These are phyloP conservation scores for Melanotaenia pygmaea DNA, from an alignment of 2,797 vertebrate species.

Conservation along the genomic window DNA sequence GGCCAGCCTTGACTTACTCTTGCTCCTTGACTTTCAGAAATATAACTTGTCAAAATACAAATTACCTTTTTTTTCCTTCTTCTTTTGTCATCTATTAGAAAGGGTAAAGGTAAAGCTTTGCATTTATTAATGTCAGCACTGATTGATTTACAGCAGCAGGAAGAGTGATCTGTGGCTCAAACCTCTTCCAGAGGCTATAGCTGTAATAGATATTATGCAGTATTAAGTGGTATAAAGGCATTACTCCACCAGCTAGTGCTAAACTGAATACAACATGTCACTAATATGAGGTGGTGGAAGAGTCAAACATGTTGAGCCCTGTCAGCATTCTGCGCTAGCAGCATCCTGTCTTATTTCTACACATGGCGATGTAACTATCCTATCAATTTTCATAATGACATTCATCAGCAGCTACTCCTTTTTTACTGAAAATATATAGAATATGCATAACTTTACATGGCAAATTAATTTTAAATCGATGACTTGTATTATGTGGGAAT, in stretches of 20 bases:
- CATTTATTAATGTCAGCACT: slow-evolving; percentile 31
- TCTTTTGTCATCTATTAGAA: slow-evolving; percentile 4
- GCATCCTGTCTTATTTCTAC: not conserved
- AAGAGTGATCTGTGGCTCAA: slow-evolving; percentile 14
- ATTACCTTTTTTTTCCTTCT: slow-evolving; percentile 3
- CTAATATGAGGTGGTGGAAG: slow-evolving; percentile 7
- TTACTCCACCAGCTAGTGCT: slow-evolving; percentile 26
- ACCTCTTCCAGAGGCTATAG: slow-evolving; percentile 34
- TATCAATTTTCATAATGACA: slow-evolving; percentile 26
- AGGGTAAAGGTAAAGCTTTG: slow-evolving; percentile 31
- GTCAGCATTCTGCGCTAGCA: not conserved
- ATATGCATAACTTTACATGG: slow-evolving; percentile 33
- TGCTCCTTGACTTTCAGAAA: slow-evolving; percentile 14
- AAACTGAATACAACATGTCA: slow-evolving; percentile 30
- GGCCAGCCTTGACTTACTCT: not conserved
- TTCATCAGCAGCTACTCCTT: slow-evolving; percentile 41
- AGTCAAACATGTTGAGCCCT: slow-evolving; percentile 21
- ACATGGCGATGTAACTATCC: not conserved
- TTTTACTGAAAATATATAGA: slow-evolving; percentile 29
- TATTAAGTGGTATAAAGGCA: slow-evolving; percentile 29
- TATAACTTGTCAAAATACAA: slow-evolving; percentile 17
- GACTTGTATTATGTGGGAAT: slow-evolving; percentile 43
- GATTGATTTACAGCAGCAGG: slow-evolving; percentile 38
- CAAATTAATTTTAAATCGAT: slow-evolving; percentile 46
- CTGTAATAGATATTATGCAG: slow-evolving; percentile 37